These are phyloP conservation scores for Syngnathoides biaculeatus DNA, from an alignment of 2,113 vertebrate species.

Conservation along the genomic window DNA sequence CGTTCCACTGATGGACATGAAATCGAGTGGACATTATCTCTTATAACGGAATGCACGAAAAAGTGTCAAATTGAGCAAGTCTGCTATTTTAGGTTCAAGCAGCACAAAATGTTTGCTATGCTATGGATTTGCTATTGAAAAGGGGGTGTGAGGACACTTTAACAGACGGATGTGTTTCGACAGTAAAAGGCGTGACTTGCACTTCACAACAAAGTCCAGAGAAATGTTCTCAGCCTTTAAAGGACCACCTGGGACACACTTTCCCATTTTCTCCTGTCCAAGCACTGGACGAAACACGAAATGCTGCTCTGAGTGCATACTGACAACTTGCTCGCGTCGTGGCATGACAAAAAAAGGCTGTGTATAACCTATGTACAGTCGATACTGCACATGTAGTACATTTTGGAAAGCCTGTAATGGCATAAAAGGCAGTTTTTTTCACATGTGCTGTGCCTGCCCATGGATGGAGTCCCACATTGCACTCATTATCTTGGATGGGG, in stretches of 20 bases:
- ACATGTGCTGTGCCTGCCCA: constrained; percentile 4
- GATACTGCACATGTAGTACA: too few species aligned
- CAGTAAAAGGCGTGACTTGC: neutral
- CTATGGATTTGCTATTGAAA: too few species aligned
- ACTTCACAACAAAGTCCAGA: constrained; percentile 7
- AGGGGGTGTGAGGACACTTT: neutral
- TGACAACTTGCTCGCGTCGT: constrained; percentile 11
- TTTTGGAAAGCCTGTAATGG: neutral
- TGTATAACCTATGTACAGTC: neutral
- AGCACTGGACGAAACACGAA: constrained; percentile 30
- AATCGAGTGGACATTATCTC: too few species aligned
- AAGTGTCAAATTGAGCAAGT: too few species aligned
- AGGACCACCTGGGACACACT: constrained; percentile 22
- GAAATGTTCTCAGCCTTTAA: constrained; percentile 19
- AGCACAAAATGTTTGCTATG: neutral
- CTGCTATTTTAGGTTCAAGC: too few species aligned
- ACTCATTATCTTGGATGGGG: constrained; percentile 6
- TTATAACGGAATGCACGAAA: too few species aligned
- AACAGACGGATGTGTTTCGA: neutral
- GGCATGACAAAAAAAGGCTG: constrained; percentile 15
- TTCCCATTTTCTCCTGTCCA: constrained; percentile 29
- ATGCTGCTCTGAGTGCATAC: constrained; percentile 29
- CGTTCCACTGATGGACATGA: too few species aligned
- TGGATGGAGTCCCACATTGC: neutral
- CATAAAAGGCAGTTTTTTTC: neutral